phyloP scores from a whole-genome alignment of 2,797 vertebrate genomes.

The Lagodon rhomboides region DNA sequence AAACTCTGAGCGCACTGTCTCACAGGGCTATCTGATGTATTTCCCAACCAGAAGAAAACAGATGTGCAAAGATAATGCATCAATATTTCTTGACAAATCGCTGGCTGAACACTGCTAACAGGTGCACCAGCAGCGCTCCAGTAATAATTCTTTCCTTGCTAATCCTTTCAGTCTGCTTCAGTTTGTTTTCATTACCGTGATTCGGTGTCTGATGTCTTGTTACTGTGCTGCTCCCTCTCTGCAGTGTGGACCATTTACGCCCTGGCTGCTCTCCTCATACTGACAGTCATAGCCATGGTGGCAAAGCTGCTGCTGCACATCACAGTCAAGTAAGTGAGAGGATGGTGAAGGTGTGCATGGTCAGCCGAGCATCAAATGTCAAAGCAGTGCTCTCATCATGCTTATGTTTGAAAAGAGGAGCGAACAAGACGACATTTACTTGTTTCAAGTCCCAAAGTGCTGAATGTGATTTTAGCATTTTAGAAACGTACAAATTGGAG shows the following conservation, averaged over 20 bases:
- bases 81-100: slow-evolving; percentile 51
- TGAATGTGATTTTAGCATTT: neutral
- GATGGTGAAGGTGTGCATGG: neutral
- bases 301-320: slow-evolving; percentile 95
- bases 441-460: neutral
- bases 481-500: neutral
- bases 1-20: slow-evolving; percentile 37
- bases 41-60: slow-evolving; percentile 56
- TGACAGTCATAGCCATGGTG: slow-evolving; percentile 93
- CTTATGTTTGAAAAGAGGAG: neutral
- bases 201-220: slow-evolving; percentile 46
- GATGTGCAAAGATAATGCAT: slow-evolving; percentile 63
- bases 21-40: slow-evolving; percentile 36
- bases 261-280: slow-evolving; percentile 92
- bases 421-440: neutral
- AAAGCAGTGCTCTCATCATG: neutral
- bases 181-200: slow-evolving; percentile 32
- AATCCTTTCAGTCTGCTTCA: slow-evolving; percentile 52
- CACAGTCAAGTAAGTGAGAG: slow-evolving; percentile 92
- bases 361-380: slow-evolving; percentile 5
- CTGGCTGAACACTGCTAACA: slow-evolving; percentile 60
- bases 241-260: slow-evolving; percentile 97
- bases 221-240: slow-evolving; percentile 40
- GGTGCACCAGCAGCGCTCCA: slow-evolving; percentile 50
- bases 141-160: slow-evolving; percentile 32